A percentile compares a stretch with the other conserved stretches of the same genome.
These are phyloP conservation scores for Strongylocentrotus purpuratus DNA, from an alignment of 35 echinoderm and acorn worm genomes.

Conservation along the genomic window DNA sequence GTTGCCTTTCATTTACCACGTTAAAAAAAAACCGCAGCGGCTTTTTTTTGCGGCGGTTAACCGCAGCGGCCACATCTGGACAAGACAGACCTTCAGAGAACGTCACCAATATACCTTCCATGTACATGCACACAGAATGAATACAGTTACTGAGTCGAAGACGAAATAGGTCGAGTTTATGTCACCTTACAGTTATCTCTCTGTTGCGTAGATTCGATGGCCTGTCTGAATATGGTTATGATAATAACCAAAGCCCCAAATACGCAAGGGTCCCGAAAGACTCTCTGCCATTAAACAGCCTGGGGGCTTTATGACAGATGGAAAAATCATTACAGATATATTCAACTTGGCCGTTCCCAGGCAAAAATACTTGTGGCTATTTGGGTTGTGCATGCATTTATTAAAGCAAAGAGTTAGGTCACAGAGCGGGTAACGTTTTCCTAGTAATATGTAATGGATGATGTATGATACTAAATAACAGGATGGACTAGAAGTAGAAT, in stretches of 20 bases:
- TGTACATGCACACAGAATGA: not conserved
- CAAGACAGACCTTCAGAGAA: no score
- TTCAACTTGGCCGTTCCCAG: slow-evolving; percentile 8
- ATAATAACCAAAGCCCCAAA: slow-evolving; percentile 7
- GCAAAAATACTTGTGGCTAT: not conserved
- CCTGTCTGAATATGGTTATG: slow-evolving; percentile 17
- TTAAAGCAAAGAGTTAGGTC: not conserved
- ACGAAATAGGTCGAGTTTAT: not conserved
- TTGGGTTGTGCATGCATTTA: not conserved
- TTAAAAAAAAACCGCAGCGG: no score
- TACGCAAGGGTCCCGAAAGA: slow-evolving; percentile 8
- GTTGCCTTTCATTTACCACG: no score
- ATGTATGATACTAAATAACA: no score
- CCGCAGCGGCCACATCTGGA: no score
- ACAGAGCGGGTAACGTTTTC: not conserved
- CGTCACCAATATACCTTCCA: no score
- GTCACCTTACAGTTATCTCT: not conserved
- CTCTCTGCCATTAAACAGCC: not conserved
- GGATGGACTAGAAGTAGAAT: no score
- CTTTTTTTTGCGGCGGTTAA: no score
- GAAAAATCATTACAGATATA: slow-evolving; percentile 5
- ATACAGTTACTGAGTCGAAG: not conserved
- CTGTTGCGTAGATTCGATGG: not conserved
- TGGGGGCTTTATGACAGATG: not conserved
- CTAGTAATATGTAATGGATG: no score